phyloP scores from a whole-genome alignment of 2,888 invertebrate species.

The Cremastobaeus sp. region DNA sequence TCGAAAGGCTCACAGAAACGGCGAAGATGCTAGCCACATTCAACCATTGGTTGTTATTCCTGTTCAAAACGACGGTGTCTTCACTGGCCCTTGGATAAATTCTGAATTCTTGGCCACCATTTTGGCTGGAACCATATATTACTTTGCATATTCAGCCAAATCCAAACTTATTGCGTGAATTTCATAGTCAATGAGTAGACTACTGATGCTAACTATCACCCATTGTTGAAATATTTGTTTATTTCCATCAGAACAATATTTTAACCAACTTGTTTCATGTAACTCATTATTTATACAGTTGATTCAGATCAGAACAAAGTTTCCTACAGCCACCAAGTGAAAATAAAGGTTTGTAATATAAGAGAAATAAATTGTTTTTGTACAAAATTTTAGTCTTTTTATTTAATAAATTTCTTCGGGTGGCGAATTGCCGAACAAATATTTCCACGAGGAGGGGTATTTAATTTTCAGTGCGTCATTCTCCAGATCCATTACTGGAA shows the following conservation, averaged over 20 bases:
- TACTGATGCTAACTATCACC: too few relatives aligned
- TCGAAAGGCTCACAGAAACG: conserved; percentile 88
- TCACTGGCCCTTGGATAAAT: conserved; percentile 94
- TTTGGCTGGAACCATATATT: conserved; percentile 88
- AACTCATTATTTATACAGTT: too few relatives aligned
- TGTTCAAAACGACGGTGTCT: conserved; percentile 88
- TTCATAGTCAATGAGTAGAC: too few relatives aligned
- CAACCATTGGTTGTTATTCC: conserved; percentile 86
- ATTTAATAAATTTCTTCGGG: conserved; percentile 81
- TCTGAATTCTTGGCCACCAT: conserved; percentile 93
- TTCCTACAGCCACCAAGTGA: too few relatives aligned
- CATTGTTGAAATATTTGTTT: too few relatives aligned
- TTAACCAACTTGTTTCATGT: too few relatives aligned
- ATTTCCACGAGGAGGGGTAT: conserved; percentile 87
- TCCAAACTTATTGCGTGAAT: conserved; percentile 86
- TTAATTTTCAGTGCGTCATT: conserved; percentile 79
- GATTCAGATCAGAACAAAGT: too few relatives aligned
- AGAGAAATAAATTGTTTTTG: conserved; percentile 27
- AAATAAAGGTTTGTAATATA: too few relatives aligned
- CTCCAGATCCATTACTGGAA: conserved; percentile 79
- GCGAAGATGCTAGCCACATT: conserved; percentile 84
- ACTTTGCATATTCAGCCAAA: conserved; percentile 91
- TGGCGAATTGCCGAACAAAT: conserved; percentile 86
- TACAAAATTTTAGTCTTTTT: conserved; percentile 12
- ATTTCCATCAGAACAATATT: too few relatives aligned